Base-by-base conservation (phyloP, 2,888 invertebrate species). In the Alviniconcha strummeri region DNA sequence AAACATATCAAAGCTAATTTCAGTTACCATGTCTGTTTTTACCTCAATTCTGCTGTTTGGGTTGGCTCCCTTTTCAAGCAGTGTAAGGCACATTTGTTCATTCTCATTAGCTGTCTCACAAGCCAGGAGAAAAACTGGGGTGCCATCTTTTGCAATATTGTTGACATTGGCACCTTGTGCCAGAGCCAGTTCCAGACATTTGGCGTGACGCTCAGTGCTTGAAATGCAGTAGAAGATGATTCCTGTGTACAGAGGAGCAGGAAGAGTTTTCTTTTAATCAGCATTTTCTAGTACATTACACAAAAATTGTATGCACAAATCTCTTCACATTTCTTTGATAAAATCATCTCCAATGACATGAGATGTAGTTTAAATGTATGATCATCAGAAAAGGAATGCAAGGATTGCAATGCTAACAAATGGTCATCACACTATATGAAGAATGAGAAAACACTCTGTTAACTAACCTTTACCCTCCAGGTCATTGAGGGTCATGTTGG, bases 41-140 rank as follows among this genome's bases (percentile, higher is more conserved):
- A 94, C 93, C 89, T 91, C 90, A 86, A 92, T 90, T 83, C 89
- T 90, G 36, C 88, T 87, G 83, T 93, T 92, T 8, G 93, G 92
- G 81, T 94, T 92, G 67, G 93, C 92, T 74, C 93, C 93, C 76
- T 91, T 90, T 82, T 90, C 86, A 36, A 94, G 88, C 75, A 93
- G 84, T 80, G 89, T 87, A 17, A 93, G 80, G 87, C 94, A 94
- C 85, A 92, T 90, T 11, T 91, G 91, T 85, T 93, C 93, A 88
- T 93, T 93, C 78, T 93, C 93, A 64, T 86, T 85, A 4, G 93
- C 93, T 54, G 91, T 90, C 85, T 93, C 93, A 89, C 94, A 94
- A 8, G 93, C 93, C 64, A 88, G 83, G 13, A 93, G 86, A 82
- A 94, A 91, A 8, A 92, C 92, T 17, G 93, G 93, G 9, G 88